Base-by-base conservation (phyloP, 2,888 invertebrate genomes). In the Taenaris catops region DNA sequence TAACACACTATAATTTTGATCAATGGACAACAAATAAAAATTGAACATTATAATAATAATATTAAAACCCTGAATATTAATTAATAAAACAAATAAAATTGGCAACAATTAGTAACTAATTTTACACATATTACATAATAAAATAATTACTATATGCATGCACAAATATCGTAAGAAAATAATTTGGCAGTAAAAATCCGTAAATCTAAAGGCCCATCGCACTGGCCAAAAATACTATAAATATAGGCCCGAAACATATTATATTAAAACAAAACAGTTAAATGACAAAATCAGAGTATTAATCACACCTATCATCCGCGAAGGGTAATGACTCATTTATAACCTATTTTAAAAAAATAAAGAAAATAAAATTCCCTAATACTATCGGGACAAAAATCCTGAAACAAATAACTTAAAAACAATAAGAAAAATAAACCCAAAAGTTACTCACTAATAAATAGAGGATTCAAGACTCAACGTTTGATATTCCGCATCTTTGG, bases 151-250 rank as follows among this genome's bases (percentile, higher is more conserved):
- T 72, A 80, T 80, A 81, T 83, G 81, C 80, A 84, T 79, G 80
- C 84, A 81, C 84, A 83, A 83, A 81, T 80, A 81, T 78, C 66
- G 80, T 84, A 84, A 76, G 81, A 84, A 86, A 84, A 84, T 81
- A 86, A 86, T 83, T 86, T 86, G 86, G 86, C 86, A 86, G 86
- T 86, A 86, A 86, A 81, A 84, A 71, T 84, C 84, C 84, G 80
- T 86, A 84, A 76, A 59, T 73, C 79, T 84, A 84, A 79, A 81
- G 83, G 83, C 84, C 83, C 71, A 74, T 76, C 76, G 76, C 69
- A 76, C 72, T 73, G 83, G 81, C 84, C 84, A 76, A 81, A 61
- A 83, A 83, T 79, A 83, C 79, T 86, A 83, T 65, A 74, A 72
- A 79, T 75, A 79, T 84, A 84, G 84, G 84, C 84, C 83, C 65